phyloP scores from a whole-genome alignment of 2,797 vertebrate genomes.

The Lepidocolaptes lacrymiger region DNA sequence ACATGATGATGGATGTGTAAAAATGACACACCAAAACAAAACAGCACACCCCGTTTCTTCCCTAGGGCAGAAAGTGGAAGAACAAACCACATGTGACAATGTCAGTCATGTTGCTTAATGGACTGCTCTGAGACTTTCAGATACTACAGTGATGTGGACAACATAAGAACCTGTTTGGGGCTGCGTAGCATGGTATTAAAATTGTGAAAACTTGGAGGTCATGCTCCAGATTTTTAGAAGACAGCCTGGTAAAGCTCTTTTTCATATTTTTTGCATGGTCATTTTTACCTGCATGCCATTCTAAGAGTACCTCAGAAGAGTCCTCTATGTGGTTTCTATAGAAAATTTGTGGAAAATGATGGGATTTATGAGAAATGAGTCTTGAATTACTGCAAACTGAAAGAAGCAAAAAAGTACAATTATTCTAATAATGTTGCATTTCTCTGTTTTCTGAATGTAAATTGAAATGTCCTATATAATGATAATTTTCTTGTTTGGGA shows the following conservation, averaged over 20 bases:
- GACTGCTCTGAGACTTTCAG: background rate
- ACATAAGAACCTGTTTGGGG: background rate
- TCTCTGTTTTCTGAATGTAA: background rate
- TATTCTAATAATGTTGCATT: background rate
- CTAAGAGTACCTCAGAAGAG: background rate
- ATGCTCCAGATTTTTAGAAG: background rate
- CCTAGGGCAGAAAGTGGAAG: constrained; percentile 8
- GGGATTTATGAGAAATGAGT: background rate
- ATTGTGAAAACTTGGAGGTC: background rate
- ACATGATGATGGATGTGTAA: constrained; percentile 19
- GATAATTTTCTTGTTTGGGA: background rate
- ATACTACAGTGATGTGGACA: background rate
- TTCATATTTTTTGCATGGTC: background rate
- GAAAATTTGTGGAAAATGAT: background rate
- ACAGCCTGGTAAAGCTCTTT: background rate
- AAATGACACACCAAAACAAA: constrained; percentile 30
- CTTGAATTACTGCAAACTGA: background rate
- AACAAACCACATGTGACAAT: constrained; percentile 5
- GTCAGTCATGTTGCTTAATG: constrained; percentile 25
- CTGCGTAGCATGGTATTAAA: background rate
- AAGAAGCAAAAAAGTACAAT: background rate
- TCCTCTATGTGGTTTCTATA: background rate
- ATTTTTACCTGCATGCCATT: background rate
- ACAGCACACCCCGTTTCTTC: background rate
- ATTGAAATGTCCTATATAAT: background rate